Evolutionary conservation across 2,888 invertebrate genomes (phyloP).

Genomic region (Chalcis sispes): DNA sequence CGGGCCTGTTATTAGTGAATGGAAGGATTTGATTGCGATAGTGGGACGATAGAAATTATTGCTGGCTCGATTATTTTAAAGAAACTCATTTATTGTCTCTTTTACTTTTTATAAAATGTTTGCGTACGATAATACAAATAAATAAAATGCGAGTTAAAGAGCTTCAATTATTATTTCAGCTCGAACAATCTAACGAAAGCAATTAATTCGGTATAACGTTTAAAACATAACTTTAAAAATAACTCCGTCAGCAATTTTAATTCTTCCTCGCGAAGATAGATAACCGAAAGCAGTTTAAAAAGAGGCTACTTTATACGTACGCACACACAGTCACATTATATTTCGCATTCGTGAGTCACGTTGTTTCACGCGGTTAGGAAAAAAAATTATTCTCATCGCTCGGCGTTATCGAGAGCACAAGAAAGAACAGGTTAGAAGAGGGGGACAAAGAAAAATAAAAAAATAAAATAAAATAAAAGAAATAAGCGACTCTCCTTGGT

Average conservation of each 20-base stretch:
- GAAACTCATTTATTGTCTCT: no score
- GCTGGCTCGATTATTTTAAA: no score
- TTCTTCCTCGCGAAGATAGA: not conserved
- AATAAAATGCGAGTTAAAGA: no score
- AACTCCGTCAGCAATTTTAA: not conserved
- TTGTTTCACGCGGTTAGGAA: not conserved
- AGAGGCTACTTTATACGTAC: not conserved
- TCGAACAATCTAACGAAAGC: no score
- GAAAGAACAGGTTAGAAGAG: constrained; percentile 27
- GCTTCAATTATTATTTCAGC: no score
- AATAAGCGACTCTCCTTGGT: constrained; percentile 56
- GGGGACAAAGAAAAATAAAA: no score
- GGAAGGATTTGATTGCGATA: not conserved
- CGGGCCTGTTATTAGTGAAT: not conserved
- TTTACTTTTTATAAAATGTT: no score
- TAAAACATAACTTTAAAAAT: not conserved
- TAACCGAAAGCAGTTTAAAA: constrained; percentile 25
- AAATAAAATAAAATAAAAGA: constrained; percentile 21
- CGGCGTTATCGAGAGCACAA: constrained; percentile 42
- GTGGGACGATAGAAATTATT: not conserved
- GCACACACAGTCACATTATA: no score
- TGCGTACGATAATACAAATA: no score
- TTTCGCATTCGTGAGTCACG: constrained; percentile 37
- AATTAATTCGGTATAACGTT: no score
- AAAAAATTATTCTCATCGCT: constrained; percentile 31